A percentile compares a stretch with the other conserved stretches of the same genome.
Conservation (phyloP, 2,888 invertebrate species). For the Sminthurinus aureus region DNA sequence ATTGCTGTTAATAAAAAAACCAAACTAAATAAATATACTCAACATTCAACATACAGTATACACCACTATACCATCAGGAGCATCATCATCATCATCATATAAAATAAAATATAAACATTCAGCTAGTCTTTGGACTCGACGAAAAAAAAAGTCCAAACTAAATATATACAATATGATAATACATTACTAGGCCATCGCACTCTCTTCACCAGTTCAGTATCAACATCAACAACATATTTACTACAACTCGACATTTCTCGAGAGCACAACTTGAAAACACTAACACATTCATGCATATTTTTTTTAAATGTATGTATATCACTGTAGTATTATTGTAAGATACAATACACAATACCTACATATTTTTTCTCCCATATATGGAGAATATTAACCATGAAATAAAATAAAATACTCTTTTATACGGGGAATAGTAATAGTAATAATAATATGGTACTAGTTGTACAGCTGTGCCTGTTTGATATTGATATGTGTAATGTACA, state of each 20-base stretch:
- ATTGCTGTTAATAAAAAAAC: neutral
- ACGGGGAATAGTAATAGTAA: neutral
- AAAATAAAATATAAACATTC: conserved; percentile 1
- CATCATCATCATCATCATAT: conserved; percentile 1
- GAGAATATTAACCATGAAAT: neutral
- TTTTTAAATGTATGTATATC: neutral
- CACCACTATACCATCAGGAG: no score
- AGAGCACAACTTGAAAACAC: neutral
- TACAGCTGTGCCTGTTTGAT: no score
- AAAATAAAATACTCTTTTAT: neutral
- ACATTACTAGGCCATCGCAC: conserved; percentile 40
- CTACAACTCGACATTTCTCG: neutral
- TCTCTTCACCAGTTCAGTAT: conserved; percentile 18
- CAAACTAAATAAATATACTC: no score
- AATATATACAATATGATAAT: conserved; percentile 9
- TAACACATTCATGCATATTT: neutral
- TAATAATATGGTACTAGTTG: no score
- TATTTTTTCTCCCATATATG: neutral
- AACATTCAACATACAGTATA: no score
- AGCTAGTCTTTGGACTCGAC: no score
- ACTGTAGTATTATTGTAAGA: neutral
- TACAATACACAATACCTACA: no score
- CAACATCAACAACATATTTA: neutral
- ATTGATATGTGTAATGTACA: no score
- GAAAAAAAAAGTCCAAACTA: neutral